phyloP scores from a whole-genome alignment of 2,797 vertebrate species.

The Thaleichthys pacificus region DNA sequence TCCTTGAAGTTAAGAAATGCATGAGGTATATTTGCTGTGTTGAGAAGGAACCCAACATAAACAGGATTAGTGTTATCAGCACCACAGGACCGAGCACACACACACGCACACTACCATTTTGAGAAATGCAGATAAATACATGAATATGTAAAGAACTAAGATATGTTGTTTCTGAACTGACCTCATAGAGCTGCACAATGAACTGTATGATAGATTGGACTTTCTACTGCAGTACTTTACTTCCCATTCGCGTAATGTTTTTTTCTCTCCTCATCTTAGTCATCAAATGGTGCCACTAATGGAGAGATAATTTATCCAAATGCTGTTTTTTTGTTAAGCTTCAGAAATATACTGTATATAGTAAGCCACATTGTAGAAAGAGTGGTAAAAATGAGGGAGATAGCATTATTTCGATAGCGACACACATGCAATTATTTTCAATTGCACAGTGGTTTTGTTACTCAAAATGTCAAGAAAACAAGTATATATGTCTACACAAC shows the following conservation, averaged over 20 bases:
- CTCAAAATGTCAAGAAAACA: slow-evolving; percentile 63
- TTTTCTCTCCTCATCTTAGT: slow-evolving; percentile 56
- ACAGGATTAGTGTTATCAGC: slow-evolving; percentile 77
- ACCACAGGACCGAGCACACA: slow-evolving; percentile 16
- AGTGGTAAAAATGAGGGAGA: slow-evolving; percentile 45
- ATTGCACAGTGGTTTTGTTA: slow-evolving; percentile 31
- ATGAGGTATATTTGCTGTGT: slow-evolving; percentile 62
- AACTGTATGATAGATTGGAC: slow-evolving; percentile 42
- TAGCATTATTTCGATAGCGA: slow-evolving; percentile 49
- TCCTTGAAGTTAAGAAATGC: slow-evolving; percentile 64
- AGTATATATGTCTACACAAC: slow-evolving; percentile 45
- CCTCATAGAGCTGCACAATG: slow-evolving; percentile 37
- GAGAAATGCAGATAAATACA: slow-evolving; percentile 71
- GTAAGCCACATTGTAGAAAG: slow-evolving; percentile 32
- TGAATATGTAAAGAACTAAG: slow-evolving; percentile 75
- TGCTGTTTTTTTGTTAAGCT: slow-evolving; percentile 42
- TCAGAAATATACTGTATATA: slow-evolving; percentile 47
- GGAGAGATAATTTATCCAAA: slow-evolving; percentile 64
- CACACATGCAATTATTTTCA: slow-evolving; percentile 56
- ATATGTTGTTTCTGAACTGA: slow-evolving; percentile 51
- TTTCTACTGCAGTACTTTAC: slow-evolving; percentile 26
- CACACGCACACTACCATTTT: slow-evolving; percentile 19
- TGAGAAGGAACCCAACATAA: slow-evolving; percentile 51
- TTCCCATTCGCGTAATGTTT: slow-evolving; percentile 35
- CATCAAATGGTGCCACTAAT: slow-evolving; percentile 52